Evolutionary conservation across 2,113 vertebrate genomes (phyloP), one percentile per base, ranked within the genome.

Genomic region (Herpetotheres cachinnans): DNA sequence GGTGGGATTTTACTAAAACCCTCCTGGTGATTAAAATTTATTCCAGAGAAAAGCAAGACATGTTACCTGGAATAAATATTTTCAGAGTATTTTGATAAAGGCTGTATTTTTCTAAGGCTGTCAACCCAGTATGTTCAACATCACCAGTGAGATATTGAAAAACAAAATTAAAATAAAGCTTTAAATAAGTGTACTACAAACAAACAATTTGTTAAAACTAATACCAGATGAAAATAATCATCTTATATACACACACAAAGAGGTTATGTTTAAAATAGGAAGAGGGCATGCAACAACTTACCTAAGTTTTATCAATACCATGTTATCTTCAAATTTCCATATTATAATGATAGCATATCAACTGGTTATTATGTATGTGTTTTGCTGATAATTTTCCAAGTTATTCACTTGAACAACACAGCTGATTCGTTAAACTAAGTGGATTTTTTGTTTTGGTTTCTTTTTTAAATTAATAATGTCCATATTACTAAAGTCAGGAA

Each of bases 401-500:
- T 69, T 95, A 27, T 50, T 90, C 38, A 66, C 44, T 34, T 84
- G 40, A 92, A 56, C 42, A 58, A 56, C 42, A 58, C 10, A 86
- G 80, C 16, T 42, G 34, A 94, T 73, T 95, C 36, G 93, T 94
- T 94, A 90, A 94, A 92, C 6, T 25, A 65, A 78, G 7, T 12
- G 5, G 16, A 2, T 0, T 2, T 5, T 25, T 47, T 27, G 4
- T 10, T 49, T 44, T 24, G 5, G 1, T 49, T 40, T 27, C 7
- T 26, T 21, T 63, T 61, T 85, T 69, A 2, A 65, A 84, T 73
- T 69, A 83, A 13, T 58, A 49, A 69, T 4, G 0, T 34, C 65
- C 29, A 6, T 47, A 82, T 52, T 77, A 88, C 24, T 34, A 20
- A 62, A 95, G 49, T 38, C 8, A 97, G 54, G 14, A 94, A 72